Evolutionary conservation across 2,797 vertebrate species (phyloP), one percentile per base, ranked within the genome.

Genomic region (Pangasius krempfi): DNA sequence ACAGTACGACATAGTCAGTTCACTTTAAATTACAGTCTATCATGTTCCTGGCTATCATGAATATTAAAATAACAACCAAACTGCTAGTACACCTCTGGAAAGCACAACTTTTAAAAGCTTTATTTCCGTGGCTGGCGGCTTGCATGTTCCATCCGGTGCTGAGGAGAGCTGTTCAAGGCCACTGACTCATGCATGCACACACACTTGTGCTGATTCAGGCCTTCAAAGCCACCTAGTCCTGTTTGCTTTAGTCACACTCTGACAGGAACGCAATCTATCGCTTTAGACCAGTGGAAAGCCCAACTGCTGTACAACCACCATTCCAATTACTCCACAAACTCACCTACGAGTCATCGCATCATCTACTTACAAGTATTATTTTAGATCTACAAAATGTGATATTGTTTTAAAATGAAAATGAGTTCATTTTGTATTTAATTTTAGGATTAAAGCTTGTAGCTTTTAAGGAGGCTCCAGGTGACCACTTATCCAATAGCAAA

Each of bases 181-280:
- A 89, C 85, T 92, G 92, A 92, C 88, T 90, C 89, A 89, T 20
- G 30, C 79, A 88, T 62, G 47, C 64, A 68, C 68, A 89, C 66
- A 5, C 72, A 76, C 25, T 87, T 88, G 76, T 90, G 83, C 88
- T 89, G 90, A 91, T 47, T 91, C 89, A 91, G 89, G 82, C 88
- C 64, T 73, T 89, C 88, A 90, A 80, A 90, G 37, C 68, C 25
- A 33, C 66, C 76, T 85, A 86, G 82, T 86, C 86, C 64, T 88
- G 89, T 90, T 90, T 88, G 89, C 89, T 90, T 90, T 86, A 89
- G 88, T 86, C 87, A 86, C 64, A 47, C 76, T 84, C 70, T 58
- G 73, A 89, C 90, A 84, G 88, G 78, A 89, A 89, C 78, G 72
- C 83, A 88, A 85, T 90, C 87, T 84, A 89, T 64, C 37, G 86